Conservation (phyloP, 1,140 invertebrate species). For the Drosophila hydei region DNA sequence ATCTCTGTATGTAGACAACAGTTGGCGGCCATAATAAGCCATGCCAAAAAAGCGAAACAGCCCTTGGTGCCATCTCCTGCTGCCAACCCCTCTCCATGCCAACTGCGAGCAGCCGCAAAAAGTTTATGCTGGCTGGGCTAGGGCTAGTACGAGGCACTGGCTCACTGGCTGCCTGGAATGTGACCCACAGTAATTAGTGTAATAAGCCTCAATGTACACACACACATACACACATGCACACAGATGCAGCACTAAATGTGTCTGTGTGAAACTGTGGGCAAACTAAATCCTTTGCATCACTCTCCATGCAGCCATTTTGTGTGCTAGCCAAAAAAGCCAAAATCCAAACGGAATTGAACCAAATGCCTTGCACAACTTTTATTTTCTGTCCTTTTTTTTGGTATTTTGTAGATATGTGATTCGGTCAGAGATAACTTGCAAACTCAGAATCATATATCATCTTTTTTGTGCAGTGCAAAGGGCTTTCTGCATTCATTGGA, state of each 20-base stretch:
- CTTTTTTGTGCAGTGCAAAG: conserved; percentile 9
- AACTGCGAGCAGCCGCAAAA: conserved; percentile 53
- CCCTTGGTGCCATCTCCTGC: neutral
- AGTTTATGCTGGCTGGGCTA: conserved; percentile 43
- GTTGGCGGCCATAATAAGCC: conserved; percentile 57
- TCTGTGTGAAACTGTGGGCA: neutral
- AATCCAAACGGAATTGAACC: conserved; percentile 39
- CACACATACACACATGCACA: conserved; percentile 6
- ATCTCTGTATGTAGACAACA: conserved; percentile 31
- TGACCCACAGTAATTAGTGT: conserved; percentile 71
- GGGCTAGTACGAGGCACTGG: conserved; percentile 6
- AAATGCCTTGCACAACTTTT: conserved; percentile 21
- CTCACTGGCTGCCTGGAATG: conserved; percentile 25
- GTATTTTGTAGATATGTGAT: conserved; percentile 15
- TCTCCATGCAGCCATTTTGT: conserved; percentile 42
- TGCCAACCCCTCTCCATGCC: neutral
- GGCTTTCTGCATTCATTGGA: neutral
- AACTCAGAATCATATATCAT: conserved; percentile 8
- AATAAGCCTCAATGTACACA: conserved; percentile 70
- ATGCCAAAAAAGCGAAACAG: conserved; percentile 47
- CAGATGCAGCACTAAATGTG: conserved; percentile 12
- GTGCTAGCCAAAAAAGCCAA: conserved; percentile 25
- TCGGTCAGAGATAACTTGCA: conserved; percentile 4
- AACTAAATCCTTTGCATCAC: conserved; percentile 43
- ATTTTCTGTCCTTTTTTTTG: neutral